Percentiles rank a stretch among this genome's conserved stretches.
Conservation (phyloP, 2,797 vertebrate species). For the Peromyscus attwateri region DNA sequence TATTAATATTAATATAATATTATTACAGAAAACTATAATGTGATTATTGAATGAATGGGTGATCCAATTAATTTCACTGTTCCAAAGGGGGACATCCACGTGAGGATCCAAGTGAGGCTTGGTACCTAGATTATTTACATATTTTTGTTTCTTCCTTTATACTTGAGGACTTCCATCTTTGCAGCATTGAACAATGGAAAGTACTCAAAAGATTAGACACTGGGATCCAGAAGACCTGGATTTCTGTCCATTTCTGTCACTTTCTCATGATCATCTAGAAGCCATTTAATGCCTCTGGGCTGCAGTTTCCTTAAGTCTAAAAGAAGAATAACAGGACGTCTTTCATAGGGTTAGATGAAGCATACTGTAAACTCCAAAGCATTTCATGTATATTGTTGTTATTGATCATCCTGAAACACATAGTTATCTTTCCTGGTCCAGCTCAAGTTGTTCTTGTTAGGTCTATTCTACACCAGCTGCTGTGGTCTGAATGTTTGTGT, state of each 20-base stretch:
- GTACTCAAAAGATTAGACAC: neutral
- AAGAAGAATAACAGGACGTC: neutral
- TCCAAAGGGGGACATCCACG: neutral
- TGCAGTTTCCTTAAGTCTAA: neutral
- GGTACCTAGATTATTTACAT: neutral
- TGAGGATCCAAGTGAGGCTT: neutral
- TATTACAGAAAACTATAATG: neutral
- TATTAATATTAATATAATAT: too few species aligned
- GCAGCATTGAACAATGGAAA: neutral
- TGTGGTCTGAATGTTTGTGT: neutral
- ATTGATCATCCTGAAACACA: neutral
- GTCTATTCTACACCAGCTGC: neutral
- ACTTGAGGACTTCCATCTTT: neutral
- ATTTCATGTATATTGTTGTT: neutral
- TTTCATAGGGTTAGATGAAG: neutral
- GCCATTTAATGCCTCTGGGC: neutral
- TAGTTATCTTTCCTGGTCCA: neutral
- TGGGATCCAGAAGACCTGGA: neutral
- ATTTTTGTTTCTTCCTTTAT: neutral
- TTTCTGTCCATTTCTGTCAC: neutral
- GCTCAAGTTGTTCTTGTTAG: neutral
- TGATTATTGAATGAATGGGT: constrained; percentile 3
- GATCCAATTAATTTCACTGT: neutral
- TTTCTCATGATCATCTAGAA: neutral
- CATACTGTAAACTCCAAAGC: neutral